phyloP scores from a whole-genome alignment of 1,140 invertebrate species.

The Drosophila nikananu region DNA sequence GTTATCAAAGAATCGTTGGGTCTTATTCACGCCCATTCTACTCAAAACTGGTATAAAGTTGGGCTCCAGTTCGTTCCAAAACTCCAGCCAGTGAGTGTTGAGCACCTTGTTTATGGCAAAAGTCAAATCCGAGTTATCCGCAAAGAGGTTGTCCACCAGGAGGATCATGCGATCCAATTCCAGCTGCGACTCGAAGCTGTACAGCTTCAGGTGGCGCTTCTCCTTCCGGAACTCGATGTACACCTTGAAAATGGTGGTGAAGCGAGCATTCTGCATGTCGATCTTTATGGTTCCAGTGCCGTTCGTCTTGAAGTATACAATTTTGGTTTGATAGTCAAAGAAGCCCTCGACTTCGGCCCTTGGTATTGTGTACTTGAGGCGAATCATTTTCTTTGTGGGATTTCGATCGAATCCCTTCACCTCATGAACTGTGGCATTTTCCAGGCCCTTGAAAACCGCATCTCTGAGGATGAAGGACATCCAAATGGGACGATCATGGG shows the following conservation, averaged over 20 bases:
- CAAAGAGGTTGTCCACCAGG: constrained; percentile 35
- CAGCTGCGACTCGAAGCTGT: constrained; percentile 15
- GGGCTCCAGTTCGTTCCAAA: constrained; percentile 54
- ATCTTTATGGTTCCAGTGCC: constrained; percentile 14
- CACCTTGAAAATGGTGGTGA: constrained; percentile 23
- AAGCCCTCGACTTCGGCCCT: not conserved
- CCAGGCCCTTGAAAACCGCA: constrained; percentile 21
- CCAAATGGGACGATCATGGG: constrained; percentile 22
- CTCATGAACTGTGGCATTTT: constrained; percentile 26
- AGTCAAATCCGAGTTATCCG: constrained; percentile 42
- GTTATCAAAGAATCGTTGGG: not conserved
- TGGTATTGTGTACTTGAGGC: constrained; percentile 17
- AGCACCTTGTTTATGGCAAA: constrained; percentile 37
- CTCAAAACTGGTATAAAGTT: constrained; percentile 17
- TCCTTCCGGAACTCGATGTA: constrained; percentile 37
- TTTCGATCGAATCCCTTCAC: constrained; percentile 32
- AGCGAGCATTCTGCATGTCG: constrained; percentile 42
- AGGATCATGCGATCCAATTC: constrained; percentile 47
- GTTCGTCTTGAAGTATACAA: constrained; percentile 5
- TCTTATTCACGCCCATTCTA: not conserved
- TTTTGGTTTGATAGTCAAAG: constrained; percentile 24
- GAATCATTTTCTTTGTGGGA: constrained; percentile 14
- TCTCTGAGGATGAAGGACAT: constrained; percentile 26
- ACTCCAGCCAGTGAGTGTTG: constrained; percentile 49
- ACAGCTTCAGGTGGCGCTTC: constrained; percentile 47